Evolutionary conservation across 30 jellyfish, hydroid and myxozoan genomes (phyloP).

Genomic region (Cassiopea xamachana): DNA sequence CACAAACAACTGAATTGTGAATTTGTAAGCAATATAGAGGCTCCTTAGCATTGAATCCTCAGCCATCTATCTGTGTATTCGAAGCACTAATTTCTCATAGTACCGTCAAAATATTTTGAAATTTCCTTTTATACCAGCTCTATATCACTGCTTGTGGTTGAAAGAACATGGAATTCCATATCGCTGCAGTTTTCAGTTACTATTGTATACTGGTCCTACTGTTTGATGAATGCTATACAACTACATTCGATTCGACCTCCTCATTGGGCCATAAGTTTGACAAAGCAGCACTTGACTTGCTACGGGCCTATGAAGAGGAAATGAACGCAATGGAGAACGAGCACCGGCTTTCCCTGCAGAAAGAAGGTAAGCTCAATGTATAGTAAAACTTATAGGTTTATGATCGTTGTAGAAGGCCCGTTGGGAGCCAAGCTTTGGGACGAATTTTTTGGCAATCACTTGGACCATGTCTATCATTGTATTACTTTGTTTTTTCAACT

Average conservation of each 20-base stretch:
- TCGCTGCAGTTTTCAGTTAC: background rate
- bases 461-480: background rate
- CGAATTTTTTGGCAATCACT: too few relatives aligned
- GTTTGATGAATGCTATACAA: background rate
- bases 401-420: background rate
- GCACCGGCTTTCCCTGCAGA: conserved; percentile 16
- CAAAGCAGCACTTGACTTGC: conserved; percentile 45
- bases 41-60: too few relatives aligned
- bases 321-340: background rate
- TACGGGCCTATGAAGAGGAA: conserved; percentile 40
- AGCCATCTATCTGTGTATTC: too few relatives aligned
- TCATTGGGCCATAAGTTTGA: conserved; percentile 34
- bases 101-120: too few relatives aligned
- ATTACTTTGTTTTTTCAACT: too few relatives aligned
- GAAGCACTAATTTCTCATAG: too few relatives aligned
- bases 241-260: background rate
- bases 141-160: background rate
- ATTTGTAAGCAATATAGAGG: too few relatives aligned
- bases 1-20: too few relatives aligned
- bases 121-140: background rate
- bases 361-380: background rate
- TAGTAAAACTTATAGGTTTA: background rate
- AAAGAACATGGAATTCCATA: background rate
- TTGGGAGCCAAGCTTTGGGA: background rate
- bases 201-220: background rate